A percentile compares a stretch with the other conserved stretches of the same genome.
Conservation (phyloP, 1,140 invertebrate species). For the Leptopilina clavipes region DNA sequence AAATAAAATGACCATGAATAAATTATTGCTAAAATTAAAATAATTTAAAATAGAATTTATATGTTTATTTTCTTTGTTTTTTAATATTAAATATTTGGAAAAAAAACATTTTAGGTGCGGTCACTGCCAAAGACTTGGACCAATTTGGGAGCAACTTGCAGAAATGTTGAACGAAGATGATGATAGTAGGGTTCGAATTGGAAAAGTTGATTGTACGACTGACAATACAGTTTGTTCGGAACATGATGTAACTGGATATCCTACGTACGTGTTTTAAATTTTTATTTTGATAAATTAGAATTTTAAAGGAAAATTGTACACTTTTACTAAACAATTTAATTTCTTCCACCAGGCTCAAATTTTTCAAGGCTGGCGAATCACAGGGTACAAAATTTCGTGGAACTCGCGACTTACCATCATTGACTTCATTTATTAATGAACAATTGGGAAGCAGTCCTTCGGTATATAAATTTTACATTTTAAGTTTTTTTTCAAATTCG, state of each 20-base stretch:
- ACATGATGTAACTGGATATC: conserved; percentile 85
- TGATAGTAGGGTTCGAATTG: conserved; percentile 79
- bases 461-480: conserved; percentile 54
- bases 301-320: conserved; percentile 21
- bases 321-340: not conserved
- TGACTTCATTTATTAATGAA: conserved; percentile 84
- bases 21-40: too few species aligned
- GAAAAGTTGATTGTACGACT: conserved; percentile 86
- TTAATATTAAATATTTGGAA: too few species aligned
- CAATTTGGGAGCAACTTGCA: conserved; percentile 83
- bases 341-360: conserved; percentile 77
- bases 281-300: not conserved
- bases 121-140: conserved; percentile 81
- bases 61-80: not conserved
- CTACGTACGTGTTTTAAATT: conserved; percentile 72
- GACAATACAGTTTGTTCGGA: conserved; percentile 82
- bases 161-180: conserved; percentile 80
- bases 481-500: not conserved
- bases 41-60: too few species aligned
- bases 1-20: too few species aligned
- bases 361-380: conserved; percentile 80
- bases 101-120: conserved; percentile 78
- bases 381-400: conserved; percentile 82
- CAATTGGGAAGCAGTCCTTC: conserved; percentile 75
- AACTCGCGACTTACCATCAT: conserved; percentile 81